Evolutionary conservation across 1,140 invertebrate species (phyloP), one percentile per base, ranked within the genome.

Genomic region (Drosophila littoralis): DNA sequence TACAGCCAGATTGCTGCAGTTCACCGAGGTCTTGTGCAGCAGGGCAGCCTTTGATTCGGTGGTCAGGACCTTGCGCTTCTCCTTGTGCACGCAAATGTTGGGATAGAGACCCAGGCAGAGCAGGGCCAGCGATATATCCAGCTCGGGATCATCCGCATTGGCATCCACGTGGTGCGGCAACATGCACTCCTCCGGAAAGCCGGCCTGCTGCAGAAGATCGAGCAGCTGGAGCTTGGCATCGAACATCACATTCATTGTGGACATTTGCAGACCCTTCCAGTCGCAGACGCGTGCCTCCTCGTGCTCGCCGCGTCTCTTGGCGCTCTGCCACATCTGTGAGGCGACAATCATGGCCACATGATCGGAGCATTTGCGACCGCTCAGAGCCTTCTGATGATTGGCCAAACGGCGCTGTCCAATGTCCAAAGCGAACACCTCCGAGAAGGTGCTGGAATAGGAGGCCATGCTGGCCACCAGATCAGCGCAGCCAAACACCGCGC

Each of bases 11-110:
- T 97, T 97, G 74, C 95, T 96, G 92, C 98, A 99, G 93, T 99
- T 99, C 0, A 99, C 98, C 1, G 98, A 99, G 0, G 98, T 98
- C 92, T 99, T 99, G 93, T 99, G 98, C 57, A 99, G 96, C 0
- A 99, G 93, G 0, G 98, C 98, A 4, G 96, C 95, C 92, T 98
- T 98, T 17, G 97, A 97, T 93, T 99, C 98, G 0, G 97, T 97
- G 5, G 98, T 99, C 13, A 99, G 93, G 9, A 99, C 98, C 93
- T 98, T 99, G 50, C 98, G 94, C 91, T 99, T 99, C 57, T 98
- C 98, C 92, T 98, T 98, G 91, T 99, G 97, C 81, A 95, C 96
- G 91, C 98, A 99, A 5, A 99, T 97, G 93, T 99, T 99, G 0
- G 98, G 98, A 93, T 99, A 99, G 1, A 98, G 94, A 3, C 98